phyloP scores from a whole-genome alignment of 2,113 vertebrate species.

The Furnarius figulus region DNA sequence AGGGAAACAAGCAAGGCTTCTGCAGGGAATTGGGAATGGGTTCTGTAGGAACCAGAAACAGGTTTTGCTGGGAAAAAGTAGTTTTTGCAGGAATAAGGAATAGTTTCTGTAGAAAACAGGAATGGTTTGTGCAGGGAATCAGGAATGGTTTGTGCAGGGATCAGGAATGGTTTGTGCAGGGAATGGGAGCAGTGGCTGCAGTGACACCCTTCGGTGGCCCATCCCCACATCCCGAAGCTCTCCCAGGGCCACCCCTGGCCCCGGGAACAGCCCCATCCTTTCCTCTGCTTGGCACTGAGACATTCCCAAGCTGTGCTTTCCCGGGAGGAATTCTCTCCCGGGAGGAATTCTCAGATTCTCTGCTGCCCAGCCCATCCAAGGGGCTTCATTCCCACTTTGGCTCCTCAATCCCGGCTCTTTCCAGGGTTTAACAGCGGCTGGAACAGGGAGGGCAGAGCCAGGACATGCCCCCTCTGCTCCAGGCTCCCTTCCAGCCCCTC shows the following conservation, averaged over 20 bases:
- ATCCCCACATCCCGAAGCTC: fast-evolving
- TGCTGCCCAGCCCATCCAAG: neutral
- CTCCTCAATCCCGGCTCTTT: fast-evolving
- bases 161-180: neutral
- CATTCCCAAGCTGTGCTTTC: fast-evolving
- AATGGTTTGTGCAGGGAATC: neutral
- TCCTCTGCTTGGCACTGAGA: fast-evolving
- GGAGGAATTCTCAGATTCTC: neutral
- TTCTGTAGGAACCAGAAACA: fast-evolving
- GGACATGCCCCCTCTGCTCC: fast-evolving
- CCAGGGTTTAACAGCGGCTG: fast-evolving
- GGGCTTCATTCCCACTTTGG: fast-evolving
- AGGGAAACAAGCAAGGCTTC: neutral
- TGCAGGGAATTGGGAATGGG: neutral
- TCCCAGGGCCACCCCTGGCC: neutral
- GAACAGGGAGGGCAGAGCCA: neutral
- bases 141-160: neutral
- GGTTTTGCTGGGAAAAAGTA: neutral
- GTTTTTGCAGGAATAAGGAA: fast-evolving
- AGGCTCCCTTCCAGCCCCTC: neutral
- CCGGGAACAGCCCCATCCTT: fast-evolving
- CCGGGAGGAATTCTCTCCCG: neutral
- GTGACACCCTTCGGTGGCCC: fast-evolving
- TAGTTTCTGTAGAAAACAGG: fast-evolving
- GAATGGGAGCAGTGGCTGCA: neutral